Base-by-base conservation (phyloP, 2,888 invertebrate species). In the Myopa tessellatipennis region DNA sequence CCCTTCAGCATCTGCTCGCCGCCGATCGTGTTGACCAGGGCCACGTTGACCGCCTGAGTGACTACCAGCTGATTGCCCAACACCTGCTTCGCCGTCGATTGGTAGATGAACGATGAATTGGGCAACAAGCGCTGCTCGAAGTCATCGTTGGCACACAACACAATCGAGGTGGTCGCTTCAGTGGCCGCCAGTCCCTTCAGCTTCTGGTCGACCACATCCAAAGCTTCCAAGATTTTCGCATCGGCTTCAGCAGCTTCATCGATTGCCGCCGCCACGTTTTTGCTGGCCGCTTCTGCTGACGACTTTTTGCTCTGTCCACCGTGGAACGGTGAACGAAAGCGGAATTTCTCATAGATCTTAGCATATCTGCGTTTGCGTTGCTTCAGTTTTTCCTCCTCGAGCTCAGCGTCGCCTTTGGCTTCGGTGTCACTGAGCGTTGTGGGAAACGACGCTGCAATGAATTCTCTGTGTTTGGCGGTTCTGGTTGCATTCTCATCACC, bases 41-140 rank as follows among this genome's bases (percentile, higher is more conserved):
- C 82, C 12, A 85, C 86, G 79, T 89, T 89, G 0, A 89, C 85
- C 8, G 89, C 89, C 80, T 89, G 88, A 38, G 85, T 83, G 40
- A 88, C 82, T 58, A 81, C 75, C 58, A 82, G 71, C 77, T 86
- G 81, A 69, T 84, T 84, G 50, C 83, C 83, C 55, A 82, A 83
- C 18, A 84, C 83, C 78, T 85, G 85, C 75, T 85, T 87, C 38
- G 85, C 85, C 78, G 87, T 92, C 79, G 90, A 87, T 77, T 92
- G 91, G 91, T 93, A 93, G 58, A 94, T 88, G 87, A 94, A 94
- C 5, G 94, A 93, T 81, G 90, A 91, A 84, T 93, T 93, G 3
- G 93, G 93, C 82, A 91, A 90, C 76, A 92, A 90, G 16, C 86
- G 83, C 74, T 84, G 84, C 69, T 86, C 87, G 63, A 86, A 85